A percentile compares a stretch with the other conserved stretches of the same genome.
Evolutionary conservation across 2,797 vertebrate genomes (phyloP).

Genomic region (Diplodus puntazzo): DNA sequence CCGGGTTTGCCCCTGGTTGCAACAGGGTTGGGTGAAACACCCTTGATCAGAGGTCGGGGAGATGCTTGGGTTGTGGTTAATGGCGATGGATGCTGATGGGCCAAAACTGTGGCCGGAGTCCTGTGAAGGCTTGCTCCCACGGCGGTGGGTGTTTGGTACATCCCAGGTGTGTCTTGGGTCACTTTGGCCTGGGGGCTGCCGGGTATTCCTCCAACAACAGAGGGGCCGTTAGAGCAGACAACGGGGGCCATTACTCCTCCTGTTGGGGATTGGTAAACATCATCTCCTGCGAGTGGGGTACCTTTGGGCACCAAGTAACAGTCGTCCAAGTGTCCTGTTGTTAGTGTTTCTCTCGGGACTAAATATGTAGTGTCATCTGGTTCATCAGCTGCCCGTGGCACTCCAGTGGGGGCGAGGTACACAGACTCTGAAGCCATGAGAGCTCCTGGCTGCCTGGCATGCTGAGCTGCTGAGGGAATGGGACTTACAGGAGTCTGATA

Average conservation of each 20-base stretch:
- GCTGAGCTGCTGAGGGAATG: slow-evolving; percentile 61
- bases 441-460: slow-evolving; percentile 70
- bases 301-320: slow-evolving; percentile 86
- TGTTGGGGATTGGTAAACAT: slow-evolving; percentile 86
- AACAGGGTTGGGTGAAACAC: slow-evolving; percentile 63
- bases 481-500: slow-evolving; percentile 83
- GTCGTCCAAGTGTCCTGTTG: slow-evolving; percentile 68
- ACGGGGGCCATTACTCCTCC: slow-evolving; percentile 60
- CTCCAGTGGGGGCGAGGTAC: slow-evolving; percentile 81
- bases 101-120: slow-evolving; percentile 72
- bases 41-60: slow-evolving; percentile 74
- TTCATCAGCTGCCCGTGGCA: slow-evolving; percentile 69
- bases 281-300: slow-evolving; percentile 76
- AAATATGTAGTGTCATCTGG: slow-evolving; percentile 82
- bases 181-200: slow-evolving; percentile 64
- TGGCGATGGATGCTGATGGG: slow-evolving; percentile 77
- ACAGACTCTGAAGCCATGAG: slow-evolving; percentile 76
- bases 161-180: slow-evolving; percentile 69
- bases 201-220: slow-evolving; percentile 43
- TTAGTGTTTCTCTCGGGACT: slow-evolving; percentile 79
- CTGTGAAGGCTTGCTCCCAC: slow-evolving; percentile 68
- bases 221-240: slow-evolving; percentile 56
- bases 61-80: slow-evolving; percentile 69
- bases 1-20: slow-evolving; percentile 74
- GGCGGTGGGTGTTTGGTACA: slow-evolving; percentile 83